Conservation (phyloP, 2,888 invertebrate genomes). For the Andrena fulva region DNA sequence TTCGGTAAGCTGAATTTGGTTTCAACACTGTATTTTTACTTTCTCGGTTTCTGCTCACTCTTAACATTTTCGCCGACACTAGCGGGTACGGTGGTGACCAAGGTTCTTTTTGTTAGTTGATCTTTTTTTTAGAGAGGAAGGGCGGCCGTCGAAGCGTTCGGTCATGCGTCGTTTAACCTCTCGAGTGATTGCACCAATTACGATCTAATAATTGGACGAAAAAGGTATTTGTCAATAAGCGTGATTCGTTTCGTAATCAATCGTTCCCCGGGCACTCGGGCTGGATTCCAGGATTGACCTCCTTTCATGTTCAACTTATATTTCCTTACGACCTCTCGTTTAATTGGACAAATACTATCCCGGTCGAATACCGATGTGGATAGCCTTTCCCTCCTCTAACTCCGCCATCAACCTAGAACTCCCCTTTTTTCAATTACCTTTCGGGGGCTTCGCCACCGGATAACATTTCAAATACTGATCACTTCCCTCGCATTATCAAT, state of each 20-base stretch:
- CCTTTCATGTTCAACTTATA: slow-evolving; percentile 58
- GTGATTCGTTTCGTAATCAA: slow-evolving; percentile 48
- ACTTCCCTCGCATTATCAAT: slow-evolving; percentile 53
- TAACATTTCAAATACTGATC: slow-evolving; percentile 59
- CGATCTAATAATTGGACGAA: background rate
- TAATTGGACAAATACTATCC: slow-evolving; percentile 63
- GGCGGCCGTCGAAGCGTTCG: background rate
- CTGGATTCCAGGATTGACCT: slow-evolving; percentile 54
- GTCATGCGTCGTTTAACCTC: background rate
- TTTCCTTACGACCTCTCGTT: slow-evolving; percentile 62
- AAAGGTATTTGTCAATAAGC: slow-evolving; percentile 22
- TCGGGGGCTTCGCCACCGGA: slow-evolving; percentile 38
- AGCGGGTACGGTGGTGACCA: background rate
- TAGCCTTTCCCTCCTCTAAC: slow-evolving; percentile 41
- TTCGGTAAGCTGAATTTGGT: slow-evolving; percentile 4
- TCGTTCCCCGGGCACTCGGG: slow-evolving; percentile 32
- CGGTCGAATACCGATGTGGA: slow-evolving; percentile 52
- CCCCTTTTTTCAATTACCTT: slow-evolving; percentile 57
- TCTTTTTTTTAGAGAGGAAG: background rate
- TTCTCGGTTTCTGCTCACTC: background rate
- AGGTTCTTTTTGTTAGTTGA: background rate
- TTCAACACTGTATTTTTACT: background rate
- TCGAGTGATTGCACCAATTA: background rate
- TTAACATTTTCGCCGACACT: background rate
- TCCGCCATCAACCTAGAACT: slow-evolving; percentile 21